A percentile compares a stretch with the other conserved stretches of the same genome.
phyloP scores from a whole-genome alignment of 2,888 invertebrate genomes.

The Caenorhabditis afra region DNA sequence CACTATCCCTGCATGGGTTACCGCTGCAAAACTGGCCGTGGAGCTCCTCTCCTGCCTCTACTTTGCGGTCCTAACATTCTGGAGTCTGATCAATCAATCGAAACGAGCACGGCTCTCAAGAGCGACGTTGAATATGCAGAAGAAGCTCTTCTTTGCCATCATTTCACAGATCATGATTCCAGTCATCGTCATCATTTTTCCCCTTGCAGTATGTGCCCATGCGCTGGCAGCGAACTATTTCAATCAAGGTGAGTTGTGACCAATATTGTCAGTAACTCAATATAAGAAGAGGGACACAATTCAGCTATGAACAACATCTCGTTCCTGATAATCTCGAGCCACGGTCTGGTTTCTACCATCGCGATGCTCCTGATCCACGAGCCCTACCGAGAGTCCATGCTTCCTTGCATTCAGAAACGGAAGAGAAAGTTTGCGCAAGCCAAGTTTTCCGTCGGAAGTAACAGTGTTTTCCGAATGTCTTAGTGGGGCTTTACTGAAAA shows the following conservation, averaged over 20 bases:
- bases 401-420: neutral
- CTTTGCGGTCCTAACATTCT: neutral
- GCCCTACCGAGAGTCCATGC: conserved; percentile 14
- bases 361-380: conserved; percentile 25
- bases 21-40: conserved; percentile 4
- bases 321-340: conserved; percentile 16
- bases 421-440: too few species aligned
- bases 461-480: too few species aligned
- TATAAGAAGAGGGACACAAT: neutral
- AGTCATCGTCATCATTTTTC: conserved; percentile 10
- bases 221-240: neutral
- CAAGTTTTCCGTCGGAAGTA: too few species aligned
- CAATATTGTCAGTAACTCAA: neutral
- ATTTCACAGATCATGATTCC: too few species aligned
- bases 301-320: conserved; percentile 31
- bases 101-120: neutral
- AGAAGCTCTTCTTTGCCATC: conserved; percentile 14
- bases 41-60: conserved; percentile 7
- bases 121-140: conserved; percentile 8
- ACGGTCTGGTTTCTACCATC: conserved; percentile 28
- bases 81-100: neutral
- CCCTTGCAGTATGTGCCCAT: conserved; percentile 1
- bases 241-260: neutral
- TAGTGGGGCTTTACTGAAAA: too few species aligned
- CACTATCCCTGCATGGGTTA: neutral